Conservation (phyloP, 2,113 vertebrate species). For the Aspiorhynchus laticeps region DNA sequence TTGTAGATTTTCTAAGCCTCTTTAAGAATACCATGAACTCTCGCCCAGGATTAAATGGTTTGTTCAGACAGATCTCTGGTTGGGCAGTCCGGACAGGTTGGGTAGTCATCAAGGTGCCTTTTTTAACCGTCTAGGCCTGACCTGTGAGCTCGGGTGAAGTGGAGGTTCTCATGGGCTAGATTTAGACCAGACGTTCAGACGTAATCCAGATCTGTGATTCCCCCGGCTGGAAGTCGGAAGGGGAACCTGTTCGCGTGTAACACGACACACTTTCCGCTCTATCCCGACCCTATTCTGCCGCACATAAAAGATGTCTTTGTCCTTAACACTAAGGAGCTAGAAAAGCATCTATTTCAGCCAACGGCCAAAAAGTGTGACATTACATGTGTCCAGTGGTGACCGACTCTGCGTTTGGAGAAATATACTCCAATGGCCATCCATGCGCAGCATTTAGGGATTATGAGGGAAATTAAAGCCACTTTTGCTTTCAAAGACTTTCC, state of each 20-base stretch:
- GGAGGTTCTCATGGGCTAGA: constrained; percentile 40
- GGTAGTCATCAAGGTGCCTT: neutral
- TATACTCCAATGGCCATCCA: constrained; percentile 9
- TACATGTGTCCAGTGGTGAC: constrained; percentile 67
- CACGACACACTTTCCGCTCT: constrained; percentile 63
- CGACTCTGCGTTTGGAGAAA: constrained; percentile 63
- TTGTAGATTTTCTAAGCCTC: constrained; percentile 21
- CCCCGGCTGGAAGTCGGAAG: constrained; percentile 57
- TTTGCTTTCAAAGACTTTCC: constrained; percentile 27
- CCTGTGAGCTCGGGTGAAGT: constrained; percentile 21
- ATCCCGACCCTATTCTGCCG: constrained; percentile 48
- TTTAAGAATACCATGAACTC: neutral
- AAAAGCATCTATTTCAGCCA: constrained; percentile 52
- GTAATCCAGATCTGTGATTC: constrained; percentile 62
- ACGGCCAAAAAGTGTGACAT: constrained; percentile 68
- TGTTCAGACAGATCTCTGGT: neutral
- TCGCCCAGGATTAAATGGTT: constrained; percentile 51
- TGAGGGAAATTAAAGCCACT: neutral
- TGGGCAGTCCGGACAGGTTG: neutral
- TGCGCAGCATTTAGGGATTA: constrained; percentile 10
- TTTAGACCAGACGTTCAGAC: constrained; percentile 53
- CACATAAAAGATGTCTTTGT: constrained; percentile 72
- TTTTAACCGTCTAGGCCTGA: constrained; percentile 28
- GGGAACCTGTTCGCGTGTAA: constrained; percentile 69
- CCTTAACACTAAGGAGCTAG: constrained; percentile 43